phyloP scores from a whole-genome alignment of 2,113 vertebrate genomes.

The Lophura nycthemera region DNA sequence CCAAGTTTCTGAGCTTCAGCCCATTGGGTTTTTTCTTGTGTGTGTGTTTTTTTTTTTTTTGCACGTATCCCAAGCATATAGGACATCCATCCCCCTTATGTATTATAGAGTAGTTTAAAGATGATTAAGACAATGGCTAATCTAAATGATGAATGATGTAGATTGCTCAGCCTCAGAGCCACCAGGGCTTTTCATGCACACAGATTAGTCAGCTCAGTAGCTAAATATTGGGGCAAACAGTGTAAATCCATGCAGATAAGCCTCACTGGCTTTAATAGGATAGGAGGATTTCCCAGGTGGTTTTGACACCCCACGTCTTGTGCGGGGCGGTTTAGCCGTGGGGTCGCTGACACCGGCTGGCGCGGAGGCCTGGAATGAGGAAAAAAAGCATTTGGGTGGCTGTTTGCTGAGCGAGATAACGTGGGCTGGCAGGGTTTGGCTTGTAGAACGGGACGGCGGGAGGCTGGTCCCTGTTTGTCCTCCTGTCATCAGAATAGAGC shows the following conservation, averaged over 20 bases:
- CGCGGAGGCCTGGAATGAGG: not conserved
- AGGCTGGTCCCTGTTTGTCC: not conserved
- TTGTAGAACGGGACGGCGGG: not conserved
- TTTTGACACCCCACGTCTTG: not conserved
- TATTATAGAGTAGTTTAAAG: slow-evolving; percentile 63
- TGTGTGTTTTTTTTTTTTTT: not conserved
- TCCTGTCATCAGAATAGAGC: not conserved
- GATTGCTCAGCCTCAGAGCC: slow-evolving; percentile 52
- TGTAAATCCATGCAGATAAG: slow-evolving; percentile 62
- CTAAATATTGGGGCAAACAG: slow-evolving; percentile 65
- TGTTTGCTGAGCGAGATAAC: fast-evolving
- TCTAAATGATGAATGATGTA: slow-evolving; percentile 64
- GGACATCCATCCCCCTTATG: slow-evolving; percentile 37
- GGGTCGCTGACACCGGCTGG: not conserved
- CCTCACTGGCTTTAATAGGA: slow-evolving; percentile 34
- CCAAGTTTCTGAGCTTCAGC: not conserved
- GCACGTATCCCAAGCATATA: not conserved
- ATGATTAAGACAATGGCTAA: slow-evolving; percentile 69
- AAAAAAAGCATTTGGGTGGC: not conserved
- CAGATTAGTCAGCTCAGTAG: slow-evolving; percentile 55
- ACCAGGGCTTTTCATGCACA: slow-evolving; percentile 4
- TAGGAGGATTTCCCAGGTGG: slow-evolving; percentile 49
- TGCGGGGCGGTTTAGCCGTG: too few species aligned
- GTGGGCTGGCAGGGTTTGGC: not conserved
- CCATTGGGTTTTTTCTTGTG: not conserved